Conservation (phyloP, 2,888 invertebrate species). For the Tethea ocularis region DNA sequence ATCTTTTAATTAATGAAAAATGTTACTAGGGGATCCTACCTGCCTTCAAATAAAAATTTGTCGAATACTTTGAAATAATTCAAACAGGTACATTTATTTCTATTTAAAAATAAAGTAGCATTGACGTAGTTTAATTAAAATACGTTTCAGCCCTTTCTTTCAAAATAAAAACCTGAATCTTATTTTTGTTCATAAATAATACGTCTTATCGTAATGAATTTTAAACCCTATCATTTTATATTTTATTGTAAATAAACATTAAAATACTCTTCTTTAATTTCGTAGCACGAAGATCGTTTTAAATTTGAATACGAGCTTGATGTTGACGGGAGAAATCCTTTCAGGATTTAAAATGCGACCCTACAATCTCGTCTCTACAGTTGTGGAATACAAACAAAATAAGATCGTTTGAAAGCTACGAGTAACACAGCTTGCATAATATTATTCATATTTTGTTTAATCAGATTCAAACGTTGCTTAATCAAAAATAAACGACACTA, state of each 20-base stretch:
- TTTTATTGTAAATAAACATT: not conserved
- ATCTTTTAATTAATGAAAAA: no score
- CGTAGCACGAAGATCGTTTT: constrained; percentile 1
- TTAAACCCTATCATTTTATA: not conserved
- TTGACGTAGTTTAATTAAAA: no score
- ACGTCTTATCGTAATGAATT: not conserved
- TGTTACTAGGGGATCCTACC: no score
- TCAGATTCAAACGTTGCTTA: not conserved
- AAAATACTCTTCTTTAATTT: constrained; percentile 1
- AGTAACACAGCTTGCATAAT: constrained; percentile 1
- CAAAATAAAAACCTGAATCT: not conserved
- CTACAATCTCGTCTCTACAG: constrained; percentile 5
- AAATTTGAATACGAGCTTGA: constrained; percentile 4
- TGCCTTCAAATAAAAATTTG: no score
- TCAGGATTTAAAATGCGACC: constrained; percentile 4
- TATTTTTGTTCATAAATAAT: not conserved
- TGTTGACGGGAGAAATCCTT: constrained; percentile 4
- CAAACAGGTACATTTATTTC: no score
- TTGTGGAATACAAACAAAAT: constrained; percentile 3
- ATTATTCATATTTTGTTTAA: constrained; percentile 3
- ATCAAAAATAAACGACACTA: not conserved
- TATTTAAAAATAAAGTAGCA: no score
- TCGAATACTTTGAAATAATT: no score
- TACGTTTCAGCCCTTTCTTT: not conserved
- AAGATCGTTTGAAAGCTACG: not conserved